Evolutionary conservation across 2,797 vertebrate species (phyloP), one percentile per base, ranked within the genome.

Genomic region (Parambassis ranga): DNA sequence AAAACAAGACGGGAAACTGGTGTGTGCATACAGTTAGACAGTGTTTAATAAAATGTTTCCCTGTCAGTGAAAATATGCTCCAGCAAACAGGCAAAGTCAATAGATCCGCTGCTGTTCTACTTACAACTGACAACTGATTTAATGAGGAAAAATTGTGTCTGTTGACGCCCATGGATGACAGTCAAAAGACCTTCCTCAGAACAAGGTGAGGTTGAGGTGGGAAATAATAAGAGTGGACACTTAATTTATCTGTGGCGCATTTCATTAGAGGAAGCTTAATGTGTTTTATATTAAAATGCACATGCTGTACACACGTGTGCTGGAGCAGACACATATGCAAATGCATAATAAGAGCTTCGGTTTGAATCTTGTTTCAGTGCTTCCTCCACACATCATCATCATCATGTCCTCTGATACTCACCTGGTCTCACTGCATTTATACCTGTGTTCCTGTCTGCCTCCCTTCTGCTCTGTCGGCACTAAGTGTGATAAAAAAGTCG

Each of bases 191-290:
- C 24, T 36, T 47, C 14, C 6, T 22, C 18, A n/a, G 56, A 65
- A 39, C 41, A 69, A 77, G 63, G 51, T 71, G 64, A 69, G 36
- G 41, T 44, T 53, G 52, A 75, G 53, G 55, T 53, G 46, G 23
- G 22, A 53, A 62, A 49, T 43, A 56, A 67, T 38, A 46, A 24
- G 20, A 33, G 14, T 11, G 24, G 16, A 36, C 23, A 36, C 19
- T 22, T 46, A 6, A 60, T 65, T 39, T 59, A 33, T 41, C 23
- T 33, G 10, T 18, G 38, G 42, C 41, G 36, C 31, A 55, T 75
- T 38, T 70, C 20, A 60, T 52, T 51, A 24, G 4, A 9, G 26
- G 5, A 5, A 20, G 26, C 16, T 24, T 48, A 36, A 35, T 49
- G 30, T 24, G 5, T 14, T 42, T 42, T 47, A 52, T 26, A 38